Percentiles rank a stretch among this genome's conserved stretches.
phyloP scores from a whole-genome alignment of 2,888 invertebrate species.

The Mesochorus sp. region DNA sequence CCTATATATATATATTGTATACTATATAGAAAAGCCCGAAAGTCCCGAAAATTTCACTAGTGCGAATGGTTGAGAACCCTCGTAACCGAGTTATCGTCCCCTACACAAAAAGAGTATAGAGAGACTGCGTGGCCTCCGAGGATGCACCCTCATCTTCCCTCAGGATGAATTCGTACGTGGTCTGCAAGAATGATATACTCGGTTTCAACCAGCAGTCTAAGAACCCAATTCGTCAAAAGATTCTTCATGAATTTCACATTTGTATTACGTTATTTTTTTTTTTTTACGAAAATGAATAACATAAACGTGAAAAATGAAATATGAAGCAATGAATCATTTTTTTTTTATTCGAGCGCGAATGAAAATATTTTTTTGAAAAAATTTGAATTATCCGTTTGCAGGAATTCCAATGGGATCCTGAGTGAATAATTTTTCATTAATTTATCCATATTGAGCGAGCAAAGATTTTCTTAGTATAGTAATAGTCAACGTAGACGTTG shows the following conservation, averaged over 20 bases:
- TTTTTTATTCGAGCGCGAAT: too few species aligned
- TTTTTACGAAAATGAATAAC: too few species aligned
- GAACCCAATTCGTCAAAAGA: not conserved
- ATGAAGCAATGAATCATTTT: too few species aligned
- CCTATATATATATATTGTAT: too few species aligned
- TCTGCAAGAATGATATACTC: slow-evolving; percentile 67
- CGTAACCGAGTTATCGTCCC: slow-evolving; percentile 77
- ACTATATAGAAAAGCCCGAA: slow-evolving; percentile 18
- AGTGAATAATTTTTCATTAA: too few species aligned
- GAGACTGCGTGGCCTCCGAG: slow-evolving; percentile 60
- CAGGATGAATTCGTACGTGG: slow-evolving; percentile 73
- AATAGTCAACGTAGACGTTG: slow-evolving; percentile 42
- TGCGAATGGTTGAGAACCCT: slow-evolving; percentile 73
- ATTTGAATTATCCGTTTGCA: too few species aligned
- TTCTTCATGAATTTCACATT: slow-evolving; percentile 14
- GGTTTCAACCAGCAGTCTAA: slow-evolving; percentile 11
- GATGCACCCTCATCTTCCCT: slow-evolving; percentile 74
- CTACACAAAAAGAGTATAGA: slow-evolving; percentile 65
- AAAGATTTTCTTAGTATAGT: not conserved
- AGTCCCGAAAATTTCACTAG: slow-evolving; percentile 31
- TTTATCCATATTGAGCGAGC: not conserved
- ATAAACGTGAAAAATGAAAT: too few species aligned
- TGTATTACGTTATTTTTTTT: not conserved
- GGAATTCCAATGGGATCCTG: too few species aligned
- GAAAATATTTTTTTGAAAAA: too few species aligned